phyloP scores from a whole-genome alignment of 2,797 vertebrate species.

The Ptychadena robeensis region DNA sequence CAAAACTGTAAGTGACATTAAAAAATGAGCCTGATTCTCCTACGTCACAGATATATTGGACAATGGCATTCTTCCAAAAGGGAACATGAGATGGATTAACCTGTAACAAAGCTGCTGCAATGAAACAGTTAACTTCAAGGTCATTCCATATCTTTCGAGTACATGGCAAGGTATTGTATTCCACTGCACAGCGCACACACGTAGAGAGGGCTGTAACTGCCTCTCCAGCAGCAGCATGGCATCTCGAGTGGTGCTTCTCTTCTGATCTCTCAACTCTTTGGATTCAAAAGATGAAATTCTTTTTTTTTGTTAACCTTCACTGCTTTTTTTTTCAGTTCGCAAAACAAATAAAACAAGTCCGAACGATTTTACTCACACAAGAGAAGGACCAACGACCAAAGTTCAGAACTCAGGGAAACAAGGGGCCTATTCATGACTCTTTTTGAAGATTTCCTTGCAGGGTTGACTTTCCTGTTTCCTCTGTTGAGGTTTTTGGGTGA shows the following conservation, averaged over 20 bases:
- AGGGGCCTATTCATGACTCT: conserved; percentile 51
- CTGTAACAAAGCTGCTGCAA: neutral
- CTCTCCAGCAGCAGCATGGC: conserved; percentile 41
- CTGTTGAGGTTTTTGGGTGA: conserved; percentile 37
- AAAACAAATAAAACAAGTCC: conserved; percentile 59
- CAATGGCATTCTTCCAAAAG: no score
- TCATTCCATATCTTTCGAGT: conserved; percentile 11
- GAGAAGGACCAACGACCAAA: conserved; percentile 13
- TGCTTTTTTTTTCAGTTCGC: conserved; percentile 24
- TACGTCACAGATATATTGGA: no score
- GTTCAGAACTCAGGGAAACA: conserved; percentile 48
- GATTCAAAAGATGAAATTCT: conserved; percentile 48
- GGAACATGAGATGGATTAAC: neutral
- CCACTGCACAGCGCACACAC: conserved; percentile 4
- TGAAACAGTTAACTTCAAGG: conserved; percentile 30
- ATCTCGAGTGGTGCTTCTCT: conserved; percentile 54
- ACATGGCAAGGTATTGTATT: conserved; percentile 51
- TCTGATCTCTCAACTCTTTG: conserved; percentile 30
- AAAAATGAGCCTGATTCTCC: no score
- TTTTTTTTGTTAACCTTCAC: conserved; percentile 34
- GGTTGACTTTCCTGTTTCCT: conserved; percentile 41
- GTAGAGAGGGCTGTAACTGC: conserved; percentile 36
- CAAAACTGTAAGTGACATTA: no score
- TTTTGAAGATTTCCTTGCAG: conserved; percentile 27
- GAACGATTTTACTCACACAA: conserved; percentile 49